phyloP scores from a whole-genome alignment of 2,113 vertebrate species.

The Aramus guarauna region DNA sequence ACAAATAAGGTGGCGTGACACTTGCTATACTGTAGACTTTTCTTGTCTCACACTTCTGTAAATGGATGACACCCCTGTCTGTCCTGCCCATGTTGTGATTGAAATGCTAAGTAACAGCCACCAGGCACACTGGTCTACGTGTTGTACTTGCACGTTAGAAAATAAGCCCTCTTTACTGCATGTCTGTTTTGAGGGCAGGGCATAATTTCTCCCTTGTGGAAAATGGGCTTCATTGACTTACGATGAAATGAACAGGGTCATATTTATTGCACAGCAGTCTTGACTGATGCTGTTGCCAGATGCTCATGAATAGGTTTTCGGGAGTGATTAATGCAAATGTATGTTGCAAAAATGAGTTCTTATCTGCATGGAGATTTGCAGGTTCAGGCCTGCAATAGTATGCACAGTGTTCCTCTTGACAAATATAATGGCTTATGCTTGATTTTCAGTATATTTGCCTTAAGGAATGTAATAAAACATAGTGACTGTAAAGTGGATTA shows the following conservation, averaged over 20 bases:
- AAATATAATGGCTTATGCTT: neutral
- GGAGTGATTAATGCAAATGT: neutral
- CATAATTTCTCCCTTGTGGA: neutral
- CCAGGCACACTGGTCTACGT: accelerated
- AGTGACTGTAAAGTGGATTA: neutral
- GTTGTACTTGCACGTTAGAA: neutral
- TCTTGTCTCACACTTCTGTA: neutral
- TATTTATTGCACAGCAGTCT: neutral
- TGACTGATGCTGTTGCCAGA: neutral
- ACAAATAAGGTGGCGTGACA: accelerated
- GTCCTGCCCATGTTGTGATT: neutral
- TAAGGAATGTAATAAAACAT: neutral
- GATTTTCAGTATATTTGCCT: neutral
- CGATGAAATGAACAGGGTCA: neutral
- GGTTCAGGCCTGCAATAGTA: neutral
- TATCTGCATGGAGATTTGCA: neutral
- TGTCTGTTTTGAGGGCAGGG: neutral
- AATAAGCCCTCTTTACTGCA: neutral
- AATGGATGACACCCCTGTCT: neutral
- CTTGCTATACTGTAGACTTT: neutral
- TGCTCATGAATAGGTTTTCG: neutral
- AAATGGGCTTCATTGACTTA: neutral
- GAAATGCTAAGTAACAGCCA: neutral
- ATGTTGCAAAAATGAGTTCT: neutral
- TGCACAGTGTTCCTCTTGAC: neutral